These are phyloP conservation scores for Poeciliopsis infans DNA, from an alignment of 2,797 vertebrate genomes.

Conservation along the genomic window DNA sequence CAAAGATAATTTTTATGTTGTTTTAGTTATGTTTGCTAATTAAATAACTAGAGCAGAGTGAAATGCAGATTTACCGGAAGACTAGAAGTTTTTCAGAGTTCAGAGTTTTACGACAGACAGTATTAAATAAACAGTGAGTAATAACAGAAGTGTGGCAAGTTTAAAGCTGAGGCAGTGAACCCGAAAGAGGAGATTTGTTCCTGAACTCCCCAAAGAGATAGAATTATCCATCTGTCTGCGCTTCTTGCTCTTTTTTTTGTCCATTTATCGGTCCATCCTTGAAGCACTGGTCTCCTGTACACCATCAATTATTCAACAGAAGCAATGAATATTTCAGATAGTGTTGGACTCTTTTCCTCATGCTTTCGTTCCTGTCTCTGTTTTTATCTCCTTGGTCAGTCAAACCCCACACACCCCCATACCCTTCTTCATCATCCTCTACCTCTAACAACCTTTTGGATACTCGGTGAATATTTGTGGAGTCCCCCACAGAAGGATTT, in stretches of 20 bases:
- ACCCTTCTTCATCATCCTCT: background rate
- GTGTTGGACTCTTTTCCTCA: slow-evolving; percentile 65
- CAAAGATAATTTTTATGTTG: background rate
- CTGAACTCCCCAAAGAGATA: slow-evolving; percentile 14
- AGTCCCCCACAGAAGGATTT: background rate
- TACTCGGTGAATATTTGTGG: background rate
- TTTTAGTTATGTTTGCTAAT: background rate
- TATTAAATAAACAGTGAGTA: background rate
- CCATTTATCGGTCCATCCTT: slow-evolving; percentile 57
- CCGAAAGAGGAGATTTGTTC: slow-evolving; percentile 29
- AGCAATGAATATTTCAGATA: slow-evolving; percentile 74
- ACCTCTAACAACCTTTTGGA: background rate
- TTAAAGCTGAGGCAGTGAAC: slow-evolving; percentile 7
- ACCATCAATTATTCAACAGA: slow-evolving; percentile 73
- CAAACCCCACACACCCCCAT: background rate
- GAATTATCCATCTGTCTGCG: slow-evolving; percentile 9
- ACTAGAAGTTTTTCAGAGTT: background rate
- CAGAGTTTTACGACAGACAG: background rate
- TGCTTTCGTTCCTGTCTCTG: slow-evolving; percentile 27
- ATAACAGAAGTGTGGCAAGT: background rate
- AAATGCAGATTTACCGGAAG: background rate
- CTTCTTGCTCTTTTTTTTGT: slow-evolving; percentile 31
- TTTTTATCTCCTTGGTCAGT: slow-evolving; percentile 30
- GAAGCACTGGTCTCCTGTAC: slow-evolving; percentile 55
- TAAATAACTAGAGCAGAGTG: background rate